phyloP scores from a whole-genome alignment of 2,113 vertebrate species.

The Apaloderma vittatum region DNA sequence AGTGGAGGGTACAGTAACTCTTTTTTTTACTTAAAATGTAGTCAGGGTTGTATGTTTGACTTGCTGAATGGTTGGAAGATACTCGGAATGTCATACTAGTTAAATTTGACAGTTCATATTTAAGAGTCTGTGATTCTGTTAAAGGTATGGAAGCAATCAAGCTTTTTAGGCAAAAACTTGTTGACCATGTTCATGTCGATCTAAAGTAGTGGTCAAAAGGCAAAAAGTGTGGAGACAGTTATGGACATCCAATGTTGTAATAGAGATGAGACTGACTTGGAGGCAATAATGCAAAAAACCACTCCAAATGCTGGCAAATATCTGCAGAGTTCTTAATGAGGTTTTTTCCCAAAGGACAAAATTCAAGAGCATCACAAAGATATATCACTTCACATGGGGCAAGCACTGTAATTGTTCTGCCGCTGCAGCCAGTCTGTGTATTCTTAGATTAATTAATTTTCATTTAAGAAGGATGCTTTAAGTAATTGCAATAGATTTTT shows the following conservation, averaged over 20 bases:
- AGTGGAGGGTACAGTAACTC: no score
- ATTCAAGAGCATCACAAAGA: background rate
- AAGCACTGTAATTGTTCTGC: background rate
- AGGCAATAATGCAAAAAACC: background rate
- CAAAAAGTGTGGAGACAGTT: background rate
- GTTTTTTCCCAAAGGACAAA: background rate
- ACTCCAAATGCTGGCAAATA: background rate
- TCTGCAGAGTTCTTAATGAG: background rate
- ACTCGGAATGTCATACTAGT: background rate
- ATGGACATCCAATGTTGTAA: background rate
- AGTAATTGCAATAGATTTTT: constrained; percentile 40
- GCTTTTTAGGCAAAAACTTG: background rate
- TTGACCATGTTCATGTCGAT: rapidly evolving
- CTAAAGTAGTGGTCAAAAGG: background rate
- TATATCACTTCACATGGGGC: background rate
- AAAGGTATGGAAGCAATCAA: background rate
- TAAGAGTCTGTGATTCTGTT: no score
- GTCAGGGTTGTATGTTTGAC: constrained; percentile 40
- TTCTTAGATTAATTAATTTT: constrained; percentile 1
- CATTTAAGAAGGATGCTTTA: constrained; percentile 30
- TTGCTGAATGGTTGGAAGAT: background rate
- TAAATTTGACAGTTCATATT: background rate
- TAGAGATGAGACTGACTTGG: background rate
- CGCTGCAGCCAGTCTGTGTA: background rate
- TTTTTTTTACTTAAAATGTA: background rate